A percentile compares a stretch with the other conserved stretches of the same genome.
These are phyloP conservation scores for Brachypalpus laphriformis DNA, from an alignment of 2,888 invertebrate species.

Conservation along the genomic window DNA sequence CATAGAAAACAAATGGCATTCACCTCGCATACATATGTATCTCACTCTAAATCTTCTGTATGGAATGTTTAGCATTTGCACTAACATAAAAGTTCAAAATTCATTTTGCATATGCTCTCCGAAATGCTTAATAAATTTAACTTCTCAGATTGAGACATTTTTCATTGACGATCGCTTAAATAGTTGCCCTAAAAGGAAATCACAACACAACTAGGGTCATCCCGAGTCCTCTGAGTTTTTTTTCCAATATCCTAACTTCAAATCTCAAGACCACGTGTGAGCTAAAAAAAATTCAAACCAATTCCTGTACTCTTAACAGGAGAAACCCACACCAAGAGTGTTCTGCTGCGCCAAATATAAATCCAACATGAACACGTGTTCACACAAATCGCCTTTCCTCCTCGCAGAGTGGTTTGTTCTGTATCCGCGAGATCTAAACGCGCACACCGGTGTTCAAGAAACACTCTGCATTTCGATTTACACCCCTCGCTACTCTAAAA, in stretches of 20 bases:
- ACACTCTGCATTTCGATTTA: conserved; percentile 31
- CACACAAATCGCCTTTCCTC: conserved; percentile 51
- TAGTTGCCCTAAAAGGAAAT: conserved; percentile 30
- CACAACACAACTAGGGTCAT: conserved; percentile 12
- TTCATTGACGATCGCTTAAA: conserved; percentile 24
- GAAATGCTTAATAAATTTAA: too few relatives aligned
- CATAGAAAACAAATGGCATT: too few relatives aligned
- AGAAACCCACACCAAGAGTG: conserved; percentile 49
- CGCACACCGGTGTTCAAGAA: conserved; percentile 58
- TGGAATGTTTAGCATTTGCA: too few relatives aligned
- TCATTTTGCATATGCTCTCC: too few relatives aligned
- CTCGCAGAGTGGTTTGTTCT: conserved; percentile 37
- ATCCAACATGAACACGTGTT: conserved; percentile 61
- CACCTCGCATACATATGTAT: too few relatives aligned
- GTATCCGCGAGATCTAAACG: conserved; percentile 48
- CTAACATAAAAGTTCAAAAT: too few relatives aligned
- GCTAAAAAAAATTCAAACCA: conserved; percentile 8
- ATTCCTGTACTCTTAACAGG: conserved; percentile 1
- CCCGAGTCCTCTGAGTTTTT: neutral
- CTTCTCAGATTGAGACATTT: conserved; percentile 23
- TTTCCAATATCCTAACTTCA: neutral
- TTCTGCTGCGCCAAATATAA: conserved; percentile 24
- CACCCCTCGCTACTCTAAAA: conserved; percentile 5
- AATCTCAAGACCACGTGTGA: conserved; percentile 13
- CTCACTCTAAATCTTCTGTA: too few relatives aligned